Base-by-base conservation (phyloP, 1,140 invertebrate species). In the Eurosta solidaginis region DNA sequence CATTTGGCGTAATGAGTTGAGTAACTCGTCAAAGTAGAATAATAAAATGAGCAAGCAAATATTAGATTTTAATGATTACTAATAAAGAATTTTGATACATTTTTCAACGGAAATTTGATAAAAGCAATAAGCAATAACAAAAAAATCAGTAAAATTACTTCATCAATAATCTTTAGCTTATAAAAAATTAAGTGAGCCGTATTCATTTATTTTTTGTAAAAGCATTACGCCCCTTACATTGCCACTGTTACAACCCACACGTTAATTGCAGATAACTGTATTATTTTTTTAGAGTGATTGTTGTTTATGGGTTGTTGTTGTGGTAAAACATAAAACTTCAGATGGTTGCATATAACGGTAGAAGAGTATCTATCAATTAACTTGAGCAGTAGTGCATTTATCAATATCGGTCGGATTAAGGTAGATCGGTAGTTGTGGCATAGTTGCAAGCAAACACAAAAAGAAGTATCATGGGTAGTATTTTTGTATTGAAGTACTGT, bases 311-410 rank as follows among this genome's bases (percentile, higher is more conserved):
- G 50, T 27, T 54, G n/a, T 29, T n/a, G n/a, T n/a, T n/a, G n/a
- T n/a, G n/a, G n/a, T n/a, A n/a, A 17, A 12, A 14, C 33, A 68
- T 5, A 59, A 42, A 59, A 59, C 27, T 29, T 17, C 54, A 27
- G 33, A 68, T 40, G 59, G 59, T 68, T 68, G 59, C 33, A 5
- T 33, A 20, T 40, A 68, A 68, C 29, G 59, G 59, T 68, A 68
- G 33, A 68, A 42, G 33, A 68, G 22, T 40, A 68, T n/a, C n/a
- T n/a, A n/a, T 68, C 59, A 68, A 68, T 68, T 68, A 68, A 68
- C 40, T 68, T 68, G n/a, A 9, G n/a, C 36, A 68, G 12, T 68
- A 36, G n/a, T n/a, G n/a, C n/a, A n/a, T n/a, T n/a, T n/a, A n/a
- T n/a, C n/a, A n/a, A n/a, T n/a, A n/a, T n/a, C n/a, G n/a, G n/a